Conservation (phyloP, 2,113 vertebrate genomes). For the Eudyptes chrysolophus region DNA sequence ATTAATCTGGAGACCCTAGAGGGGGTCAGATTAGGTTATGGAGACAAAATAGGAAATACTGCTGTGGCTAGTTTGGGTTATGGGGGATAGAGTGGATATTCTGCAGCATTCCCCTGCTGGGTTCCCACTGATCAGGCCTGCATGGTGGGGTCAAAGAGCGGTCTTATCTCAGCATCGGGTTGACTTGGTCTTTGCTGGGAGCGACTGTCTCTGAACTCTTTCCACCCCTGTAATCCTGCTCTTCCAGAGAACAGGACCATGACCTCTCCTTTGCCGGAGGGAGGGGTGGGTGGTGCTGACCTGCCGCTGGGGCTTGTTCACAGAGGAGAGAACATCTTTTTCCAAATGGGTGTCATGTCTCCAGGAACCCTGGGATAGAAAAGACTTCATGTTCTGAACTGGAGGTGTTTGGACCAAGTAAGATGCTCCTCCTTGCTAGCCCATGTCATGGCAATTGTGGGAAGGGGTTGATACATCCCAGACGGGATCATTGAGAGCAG, state of each 20-base stretch:
- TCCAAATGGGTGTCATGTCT: rapidly evolving
- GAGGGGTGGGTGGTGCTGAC: not conserved
- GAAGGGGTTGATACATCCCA: not conserved
- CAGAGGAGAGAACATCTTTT: not conserved
- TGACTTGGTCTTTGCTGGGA: slow-evolving; percentile 13
- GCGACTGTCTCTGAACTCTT: not conserved
- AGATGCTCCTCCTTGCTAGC: not conserved
- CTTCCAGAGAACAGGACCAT: not conserved
- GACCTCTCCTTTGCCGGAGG: not conserved
- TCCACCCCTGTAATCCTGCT: not conserved
- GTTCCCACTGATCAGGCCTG: not conserved
- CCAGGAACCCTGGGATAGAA: not conserved
- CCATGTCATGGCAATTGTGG: rapidly evolving
- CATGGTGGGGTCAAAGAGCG: not conserved
- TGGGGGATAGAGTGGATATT: slow-evolving; percentile 22
- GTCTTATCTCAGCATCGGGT: not conserved
- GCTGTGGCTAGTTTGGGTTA: slow-evolving; percentile 70
- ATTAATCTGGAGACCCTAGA: slow-evolving; percentile 58
- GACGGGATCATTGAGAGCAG: not conserved
- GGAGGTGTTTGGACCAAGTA: not conserved
- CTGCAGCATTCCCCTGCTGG: slow-evolving; percentile 6
- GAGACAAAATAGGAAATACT: slow-evolving; percentile 77
- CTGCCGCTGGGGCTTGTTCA: not conserved
- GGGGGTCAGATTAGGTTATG: slow-evolving; percentile 68
- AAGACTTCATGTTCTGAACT: not conserved